Evolutionary conservation across 2,113 vertebrate species (phyloP), one percentile per base, ranked within the genome.

Genomic region (Dipodomys spectabilis): DNA sequence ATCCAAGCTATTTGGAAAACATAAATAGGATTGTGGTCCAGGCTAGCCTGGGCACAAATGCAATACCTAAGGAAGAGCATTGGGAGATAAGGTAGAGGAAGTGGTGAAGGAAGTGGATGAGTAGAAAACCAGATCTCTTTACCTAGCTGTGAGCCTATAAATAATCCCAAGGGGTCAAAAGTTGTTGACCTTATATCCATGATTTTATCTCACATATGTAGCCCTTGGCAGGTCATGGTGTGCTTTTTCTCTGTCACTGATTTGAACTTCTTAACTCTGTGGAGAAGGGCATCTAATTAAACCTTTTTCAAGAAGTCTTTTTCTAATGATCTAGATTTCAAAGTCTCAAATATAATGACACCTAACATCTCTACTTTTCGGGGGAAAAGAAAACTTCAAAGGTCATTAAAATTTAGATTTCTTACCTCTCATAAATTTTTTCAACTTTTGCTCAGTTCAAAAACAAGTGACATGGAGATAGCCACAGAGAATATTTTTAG

Each of bases 401-500:
- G 32, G 67, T 84, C 81, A 57, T 74, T 44, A 86, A 44, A 94
- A 94, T 67, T 28, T 8, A 86, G 62, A 71, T 86, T 81, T 91
- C 53, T 82, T 86, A 19, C 82, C 89, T 71, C 32, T 92, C 80
- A 73, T 44, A 82, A 77, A 72, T 32, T 92, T 77, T 95, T 80
- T 79, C 82, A 77, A 60, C 2, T 64, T 77, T n/a, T 91, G 45
- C 15, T 95, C 20, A 73, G 19, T 78, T 95, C 84, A 87, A 73
- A 89, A 84, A 65, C 82, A 88, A 82, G 49, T 82, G 82, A 62
- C 74, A 86, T 45, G 25, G 80, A 69, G 80, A 83, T 77, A 84
- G 23, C 62, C 49, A 81, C 35, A 90, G 83, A 88, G 74, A 94
- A 72, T 95, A 90, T 89, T 93, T 96, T 96, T 93, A 92, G 95